Conservation (phyloP, 2,888 invertebrate species). For the Exephanes ischioxanthus region DNA sequence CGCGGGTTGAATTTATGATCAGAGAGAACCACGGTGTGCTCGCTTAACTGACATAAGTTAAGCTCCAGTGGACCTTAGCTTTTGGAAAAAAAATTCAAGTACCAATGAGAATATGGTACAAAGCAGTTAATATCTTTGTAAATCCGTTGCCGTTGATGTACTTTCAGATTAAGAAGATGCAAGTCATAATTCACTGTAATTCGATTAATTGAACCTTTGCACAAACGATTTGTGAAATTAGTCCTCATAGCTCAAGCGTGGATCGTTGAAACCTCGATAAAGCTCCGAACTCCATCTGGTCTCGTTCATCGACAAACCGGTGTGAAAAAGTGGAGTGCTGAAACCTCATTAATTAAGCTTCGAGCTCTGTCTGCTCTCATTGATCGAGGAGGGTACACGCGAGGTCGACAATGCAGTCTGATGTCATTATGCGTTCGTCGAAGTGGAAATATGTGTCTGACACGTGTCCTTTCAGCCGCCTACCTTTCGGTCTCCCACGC, state of each 20-base stretch:
- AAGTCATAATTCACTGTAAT: too few relatives aligned
- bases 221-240: too few relatives aligned
- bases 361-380: background rate
- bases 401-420: background rate
- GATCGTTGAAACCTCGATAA: too few relatives aligned
- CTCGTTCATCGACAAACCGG: background rate
- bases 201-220: too few relatives aligned
- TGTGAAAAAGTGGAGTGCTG: too few relatives aligned
- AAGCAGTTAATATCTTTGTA: too few relatives aligned
- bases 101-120: too few relatives aligned
- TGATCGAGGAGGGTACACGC: background rate
- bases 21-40: background rate
- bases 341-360: background rate
- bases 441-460: constrained; percentile 28
- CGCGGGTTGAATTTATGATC: background rate
- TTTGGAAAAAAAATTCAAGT: too few relatives aligned
- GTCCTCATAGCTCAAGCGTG: too few relatives aligned
- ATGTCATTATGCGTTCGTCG: constrained; percentile 27
- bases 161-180: too few relatives aligned
- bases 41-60: background rate
- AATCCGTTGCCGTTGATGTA: too few relatives aligned
- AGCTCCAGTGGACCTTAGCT: too few relatives aligned
- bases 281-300: background rate
- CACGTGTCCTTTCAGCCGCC: constrained; percentile 2
- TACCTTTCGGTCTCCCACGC: background rate